These are phyloP conservation scores for Ceyx margarethae DNA, from an alignment of 2,113 vertebrate genomes.

Conservation along the genomic window DNA sequence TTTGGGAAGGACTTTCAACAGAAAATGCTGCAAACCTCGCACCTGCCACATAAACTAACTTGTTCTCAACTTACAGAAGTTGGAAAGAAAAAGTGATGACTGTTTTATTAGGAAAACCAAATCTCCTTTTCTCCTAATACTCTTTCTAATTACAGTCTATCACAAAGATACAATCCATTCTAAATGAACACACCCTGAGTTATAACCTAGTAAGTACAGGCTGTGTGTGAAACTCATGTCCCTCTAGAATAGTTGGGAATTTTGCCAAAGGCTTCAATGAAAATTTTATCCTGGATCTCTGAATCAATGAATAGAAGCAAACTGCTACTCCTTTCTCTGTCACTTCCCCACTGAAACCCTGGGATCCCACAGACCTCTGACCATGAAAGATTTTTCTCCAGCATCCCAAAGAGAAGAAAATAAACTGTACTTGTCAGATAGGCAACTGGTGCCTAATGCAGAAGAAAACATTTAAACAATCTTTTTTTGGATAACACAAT, in stretches of 20 bases:
- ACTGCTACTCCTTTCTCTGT: neutral
- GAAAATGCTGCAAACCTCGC: neutral
- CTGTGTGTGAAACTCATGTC: constrained; percentile 38
- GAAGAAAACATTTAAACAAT: neutral
- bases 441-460: neutral
- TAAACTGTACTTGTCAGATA: neutral
- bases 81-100: neutral
- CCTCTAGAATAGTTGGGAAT: constrained; percentile 23
- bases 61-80: neutral
- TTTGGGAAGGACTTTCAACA: neutral
- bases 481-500: neutral
- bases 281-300: constrained; percentile 3
- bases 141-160: neutral
- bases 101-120: neutral
- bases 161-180: neutral
- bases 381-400: neutral
- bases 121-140: neutral
- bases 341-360: neutral
- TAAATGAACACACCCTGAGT: neutral
- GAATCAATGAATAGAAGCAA: constrained; percentile 18
- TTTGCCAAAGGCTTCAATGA: constrained; percentile 44
- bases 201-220: neutral
- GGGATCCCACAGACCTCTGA: constrained; percentile 4
- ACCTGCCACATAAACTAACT: neutral
- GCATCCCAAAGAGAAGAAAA: neutral